Conservation (phyloP, 2,113 vertebrate species). For the Ailuropoda melanoleuca region DNA sequence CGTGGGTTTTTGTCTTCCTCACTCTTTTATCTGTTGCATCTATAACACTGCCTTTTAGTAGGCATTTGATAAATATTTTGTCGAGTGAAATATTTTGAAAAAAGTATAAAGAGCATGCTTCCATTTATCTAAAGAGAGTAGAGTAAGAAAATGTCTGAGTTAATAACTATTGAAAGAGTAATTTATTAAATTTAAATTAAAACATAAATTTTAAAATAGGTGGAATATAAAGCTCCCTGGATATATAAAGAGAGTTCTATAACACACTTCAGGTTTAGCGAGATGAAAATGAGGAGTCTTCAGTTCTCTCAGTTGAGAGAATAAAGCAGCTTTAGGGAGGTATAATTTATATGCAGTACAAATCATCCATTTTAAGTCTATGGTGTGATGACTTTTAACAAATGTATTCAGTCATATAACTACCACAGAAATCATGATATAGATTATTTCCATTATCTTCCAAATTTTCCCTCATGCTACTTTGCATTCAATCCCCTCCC, state of each 20-base stretch:
- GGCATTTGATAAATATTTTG: slow-evolving; percentile 5
- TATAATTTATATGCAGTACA: not conserved
- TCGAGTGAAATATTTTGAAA: not conserved
- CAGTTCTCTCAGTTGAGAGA: not conserved
- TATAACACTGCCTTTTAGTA: slow-evolving; percentile 26
- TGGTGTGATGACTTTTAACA: slow-evolving; percentile 1
- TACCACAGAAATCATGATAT: not conserved
- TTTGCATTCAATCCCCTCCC: not conserved
- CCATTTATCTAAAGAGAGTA: not conserved
- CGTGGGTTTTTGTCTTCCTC: not conserved
- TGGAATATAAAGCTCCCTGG: not conserved
- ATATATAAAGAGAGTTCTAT: not conserved
- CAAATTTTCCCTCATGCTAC: not conserved
- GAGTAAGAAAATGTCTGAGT: not conserved
- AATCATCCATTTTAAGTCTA: not conserved
- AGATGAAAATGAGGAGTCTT: not conserved
- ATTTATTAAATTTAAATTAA: slow-evolving; percentile 4
- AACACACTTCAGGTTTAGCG: not conserved
- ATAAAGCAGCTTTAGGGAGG: not conserved
- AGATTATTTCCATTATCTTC: not conserved
- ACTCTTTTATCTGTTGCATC: not conserved
- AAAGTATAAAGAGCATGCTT: not conserved
- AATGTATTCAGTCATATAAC: not conserved
- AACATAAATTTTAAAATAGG: not conserved
- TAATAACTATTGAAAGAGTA: not conserved